Conservation (phyloP, 2,888 invertebrate genomes). For the Melipona beecheii region DNA sequence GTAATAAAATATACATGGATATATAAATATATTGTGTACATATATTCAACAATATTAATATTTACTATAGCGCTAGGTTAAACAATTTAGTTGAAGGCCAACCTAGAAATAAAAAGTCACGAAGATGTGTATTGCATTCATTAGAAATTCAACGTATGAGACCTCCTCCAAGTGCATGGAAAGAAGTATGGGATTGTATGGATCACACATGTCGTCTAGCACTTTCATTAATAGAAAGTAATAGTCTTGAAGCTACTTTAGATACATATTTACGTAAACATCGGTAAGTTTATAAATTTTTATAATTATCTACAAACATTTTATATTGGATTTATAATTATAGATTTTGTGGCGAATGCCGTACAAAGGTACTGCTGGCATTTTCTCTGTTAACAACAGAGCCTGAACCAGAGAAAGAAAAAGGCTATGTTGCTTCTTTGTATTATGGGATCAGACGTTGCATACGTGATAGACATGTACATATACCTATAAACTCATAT, state of each 20-base stretch:
- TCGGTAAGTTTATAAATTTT: conserved; percentile 84
- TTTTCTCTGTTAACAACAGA: conserved; percentile 95
- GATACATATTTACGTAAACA: conserved; percentile 96
- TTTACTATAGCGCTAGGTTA: conserved; percentile 87
- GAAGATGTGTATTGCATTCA: conserved; percentile 95
- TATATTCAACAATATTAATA: conserved; percentile 16
- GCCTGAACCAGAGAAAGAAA: conserved; percentile 93
- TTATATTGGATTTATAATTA: conserved; percentile 7
- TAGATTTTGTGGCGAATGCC: conserved; percentile 95
- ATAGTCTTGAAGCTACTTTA: conserved; percentile 92
- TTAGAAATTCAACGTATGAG: conserved; percentile 93
- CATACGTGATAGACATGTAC: conserved; percentile 93
- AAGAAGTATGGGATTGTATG: conserved; percentile 94
- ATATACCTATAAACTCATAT: conserved; percentile 94
- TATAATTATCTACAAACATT: neutral
- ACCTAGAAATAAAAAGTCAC: conserved; percentile 94
- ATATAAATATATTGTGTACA: neutral
- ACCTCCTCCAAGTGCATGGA: conserved; percentile 90
- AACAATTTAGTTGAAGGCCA: conserved; percentile 92
- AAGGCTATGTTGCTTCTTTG: conserved; percentile 94
- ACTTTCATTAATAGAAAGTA: conserved; percentile 94
- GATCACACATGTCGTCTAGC: conserved; percentile 91
- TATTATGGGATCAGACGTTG: conserved; percentile 95
- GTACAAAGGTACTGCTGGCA: conserved; percentile 93
- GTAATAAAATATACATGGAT: conserved; percentile 84